Conservation (phyloP, 2,113 vertebrate genomes). For the Abramis brama region DNA sequence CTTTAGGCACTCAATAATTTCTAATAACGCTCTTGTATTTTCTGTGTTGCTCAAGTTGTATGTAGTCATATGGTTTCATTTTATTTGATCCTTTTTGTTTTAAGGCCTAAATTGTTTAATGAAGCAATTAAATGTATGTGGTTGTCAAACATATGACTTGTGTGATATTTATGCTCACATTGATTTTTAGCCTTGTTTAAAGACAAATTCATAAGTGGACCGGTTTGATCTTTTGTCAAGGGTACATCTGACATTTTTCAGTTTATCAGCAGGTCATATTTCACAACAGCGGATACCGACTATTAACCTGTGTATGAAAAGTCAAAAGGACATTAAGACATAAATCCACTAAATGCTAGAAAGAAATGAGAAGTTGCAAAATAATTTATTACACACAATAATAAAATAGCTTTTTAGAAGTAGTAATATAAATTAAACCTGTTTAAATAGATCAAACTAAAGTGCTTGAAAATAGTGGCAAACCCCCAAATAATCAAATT, state of each 20-base stretch:
- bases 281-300: neutral
- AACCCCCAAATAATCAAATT: neutral
- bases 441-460: constrained; percentile 49
- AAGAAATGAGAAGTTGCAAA: neutral
- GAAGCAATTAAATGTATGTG: constrained; percentile 47
- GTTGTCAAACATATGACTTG: constrained; percentile 47
- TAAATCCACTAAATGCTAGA: neutral
- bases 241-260: neutral
- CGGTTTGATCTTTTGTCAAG: neutral
- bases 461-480: constrained; percentile 30
- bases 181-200: too few relatives aligned
- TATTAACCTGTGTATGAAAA: neutral
- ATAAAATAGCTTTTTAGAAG: constrained; percentile 71
- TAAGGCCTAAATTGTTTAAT: constrained; percentile 45
- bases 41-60: constrained; percentile 17
- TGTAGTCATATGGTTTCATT: neutral
- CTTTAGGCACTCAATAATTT: neutral
- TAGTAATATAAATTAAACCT: constrained; percentile 69
- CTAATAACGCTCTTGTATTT: constrained; percentile 3
- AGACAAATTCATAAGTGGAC: too few relatives aligned
- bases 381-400: constrained; percentile 60
- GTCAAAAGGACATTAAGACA: neutral
- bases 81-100: neutral
- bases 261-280: too few relatives aligned
- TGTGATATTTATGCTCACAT: neutral